A percentile compares a stretch with the other conserved stretches of the same genome.
phyloP scores from a whole-genome alignment of 2,113 vertebrate species.

The Gymnorhina tibicen region DNA sequence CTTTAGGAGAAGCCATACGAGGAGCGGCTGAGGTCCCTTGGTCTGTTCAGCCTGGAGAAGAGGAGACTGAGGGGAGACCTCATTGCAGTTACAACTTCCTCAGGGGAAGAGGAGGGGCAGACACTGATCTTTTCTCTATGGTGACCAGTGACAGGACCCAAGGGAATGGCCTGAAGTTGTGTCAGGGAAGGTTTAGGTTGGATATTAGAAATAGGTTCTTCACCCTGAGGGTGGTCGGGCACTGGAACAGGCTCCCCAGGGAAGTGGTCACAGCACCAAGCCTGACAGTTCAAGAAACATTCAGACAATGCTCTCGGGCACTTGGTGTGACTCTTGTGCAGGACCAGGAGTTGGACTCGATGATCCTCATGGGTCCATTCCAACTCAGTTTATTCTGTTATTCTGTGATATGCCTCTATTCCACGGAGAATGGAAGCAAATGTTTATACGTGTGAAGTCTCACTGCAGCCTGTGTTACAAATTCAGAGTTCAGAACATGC shows the following conservation, averaged over 20 bases:
- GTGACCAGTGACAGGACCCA: neutral
- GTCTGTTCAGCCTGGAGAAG: neutral
- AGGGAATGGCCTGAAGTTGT: neutral
- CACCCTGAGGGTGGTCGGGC: neutral
- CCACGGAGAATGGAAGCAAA: neutral
- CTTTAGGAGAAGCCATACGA: fast-evolving
- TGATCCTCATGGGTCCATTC: neutral
- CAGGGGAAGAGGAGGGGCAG: neutral
- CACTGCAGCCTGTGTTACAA: neutral
- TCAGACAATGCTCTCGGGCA: fast-evolving
- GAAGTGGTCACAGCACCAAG: neutral
- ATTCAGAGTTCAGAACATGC: neutral
- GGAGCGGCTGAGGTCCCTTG: neutral
- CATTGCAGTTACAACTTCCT: neutral
- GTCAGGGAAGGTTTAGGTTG: neutral
- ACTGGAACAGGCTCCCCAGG: too few species aligned
- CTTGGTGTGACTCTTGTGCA: neutral
- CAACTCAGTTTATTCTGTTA: neutral
- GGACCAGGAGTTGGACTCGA: fast-evolving
- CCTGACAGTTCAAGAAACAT: neutral
- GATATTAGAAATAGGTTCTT: neutral
- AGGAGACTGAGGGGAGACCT: neutral
- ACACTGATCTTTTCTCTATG: neutral
- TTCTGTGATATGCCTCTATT: neutral
- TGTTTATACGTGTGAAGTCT: neutral